phyloP scores from a whole-genome alignment of 2,888 invertebrate species.

The Syritta pipiens region DNA sequence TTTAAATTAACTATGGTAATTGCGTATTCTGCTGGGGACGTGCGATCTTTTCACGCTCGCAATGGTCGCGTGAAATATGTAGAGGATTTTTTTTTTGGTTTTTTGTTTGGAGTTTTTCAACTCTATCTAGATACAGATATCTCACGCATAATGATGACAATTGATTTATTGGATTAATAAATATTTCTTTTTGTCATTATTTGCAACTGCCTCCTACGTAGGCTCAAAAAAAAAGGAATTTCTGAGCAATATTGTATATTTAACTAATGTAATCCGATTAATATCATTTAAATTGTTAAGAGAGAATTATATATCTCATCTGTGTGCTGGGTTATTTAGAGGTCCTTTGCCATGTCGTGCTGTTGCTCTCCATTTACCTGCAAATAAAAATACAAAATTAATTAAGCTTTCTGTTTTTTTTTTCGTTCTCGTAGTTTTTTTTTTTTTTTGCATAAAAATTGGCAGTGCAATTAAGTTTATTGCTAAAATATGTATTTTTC shows the following conservation, averaged over 20 bases:
- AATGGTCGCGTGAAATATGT: conserved; percentile 13
- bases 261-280: conserved; percentile 34
- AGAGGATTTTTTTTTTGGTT: not conserved
- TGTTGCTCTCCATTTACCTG: conserved; percentile 36
- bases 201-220: too few species aligned
- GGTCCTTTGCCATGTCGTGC: conserved; percentile 8
- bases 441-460: too few species aligned
- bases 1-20: conserved; percentile 69
- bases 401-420: too few species aligned
- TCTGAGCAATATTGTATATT: conserved; percentile 5
- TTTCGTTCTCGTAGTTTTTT: too few species aligned
- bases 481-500: too few species aligned
- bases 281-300: conserved; percentile 43
- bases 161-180: conserved; percentile 59
- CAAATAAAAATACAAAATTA: conserved; percentile 30
- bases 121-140: conserved; percentile 46
- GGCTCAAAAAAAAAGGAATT: conserved; percentile 3
- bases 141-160: conserved; percentile 49
- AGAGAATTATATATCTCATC: conserved; percentile 14
- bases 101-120: conserved; percentile 10
- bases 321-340: conserved; percentile 29
- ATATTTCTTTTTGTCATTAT: conserved; percentile 1
- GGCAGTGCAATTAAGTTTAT: too few species aligned
- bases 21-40: conserved; percentile 60
- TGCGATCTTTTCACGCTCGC: conserved; percentile 58